A percentile compares a stretch with the other conserved stretches of the same genome.
These are phyloP conservation scores for Drosophila eohydei DNA, from an alignment of 2,888 invertebrate species.

Conservation along the genomic window DNA sequence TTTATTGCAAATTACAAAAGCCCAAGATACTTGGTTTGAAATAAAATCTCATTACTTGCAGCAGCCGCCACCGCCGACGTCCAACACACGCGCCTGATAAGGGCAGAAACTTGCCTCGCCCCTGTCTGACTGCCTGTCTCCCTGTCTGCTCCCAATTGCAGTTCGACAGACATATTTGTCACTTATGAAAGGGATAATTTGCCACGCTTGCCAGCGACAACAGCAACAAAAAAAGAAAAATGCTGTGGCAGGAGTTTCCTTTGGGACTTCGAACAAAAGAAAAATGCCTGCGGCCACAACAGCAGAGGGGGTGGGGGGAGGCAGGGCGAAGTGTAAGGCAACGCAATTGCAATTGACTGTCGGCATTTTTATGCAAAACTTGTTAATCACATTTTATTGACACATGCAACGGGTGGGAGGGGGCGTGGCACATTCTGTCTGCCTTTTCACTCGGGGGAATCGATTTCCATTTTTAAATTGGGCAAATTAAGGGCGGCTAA, in stretches of 20 bases:
- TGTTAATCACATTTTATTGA: slow-evolving; percentile 80
- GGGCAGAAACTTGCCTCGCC: slow-evolving; percentile 15
- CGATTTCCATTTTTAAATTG: slow-evolving; percentile 81
- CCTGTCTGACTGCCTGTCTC: not conserved
- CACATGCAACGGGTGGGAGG: slow-evolving; percentile 48
- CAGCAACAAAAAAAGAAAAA: slow-evolving; percentile 10
- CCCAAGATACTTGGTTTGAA: slow-evolving; percentile 52
- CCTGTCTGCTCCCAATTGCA: slow-evolving; percentile 39
- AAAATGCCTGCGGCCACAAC: slow-evolving; percentile 58
- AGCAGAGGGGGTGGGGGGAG: not conserved
- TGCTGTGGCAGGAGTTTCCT: slow-evolving; percentile 3
- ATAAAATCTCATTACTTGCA: slow-evolving; percentile 78
- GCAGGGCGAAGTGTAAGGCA: slow-evolving; percentile 17
- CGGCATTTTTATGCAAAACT: slow-evolving; percentile 78
- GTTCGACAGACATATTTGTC: slow-evolving; percentile 67
- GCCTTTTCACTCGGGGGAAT: slow-evolving; percentile 65
- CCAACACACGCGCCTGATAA: slow-evolving; percentile 58
- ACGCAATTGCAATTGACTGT: slow-evolving; percentile 64
- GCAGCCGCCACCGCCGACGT: slow-evolving; percentile 55
- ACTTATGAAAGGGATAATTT: slow-evolving; percentile 79
- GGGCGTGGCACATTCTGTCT: not conserved
- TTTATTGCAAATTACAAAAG: slow-evolving; percentile 74
- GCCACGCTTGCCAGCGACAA: slow-evolving; percentile 64
- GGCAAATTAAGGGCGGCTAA: slow-evolving; percentile 78
- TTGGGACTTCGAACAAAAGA: slow-evolving; percentile 50